Evolutionary conservation across 1,140 invertebrate genomes (phyloP).

Genomic region (Brachionus koreanus): DNA sequence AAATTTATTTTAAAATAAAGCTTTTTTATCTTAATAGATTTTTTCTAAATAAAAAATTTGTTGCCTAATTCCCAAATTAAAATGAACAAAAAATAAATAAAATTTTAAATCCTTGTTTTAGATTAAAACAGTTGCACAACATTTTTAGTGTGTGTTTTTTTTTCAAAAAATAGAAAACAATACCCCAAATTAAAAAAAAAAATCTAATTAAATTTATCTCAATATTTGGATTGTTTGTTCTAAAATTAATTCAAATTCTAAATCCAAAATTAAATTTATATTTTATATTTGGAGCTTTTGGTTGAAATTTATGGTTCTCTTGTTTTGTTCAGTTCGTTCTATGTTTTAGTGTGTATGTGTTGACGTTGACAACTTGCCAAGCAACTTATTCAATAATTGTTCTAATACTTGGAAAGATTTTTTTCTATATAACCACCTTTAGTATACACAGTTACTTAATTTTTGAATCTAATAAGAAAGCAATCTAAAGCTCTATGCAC

Average conservation of each 20-base stretch:
- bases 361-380: conserved; percentile 45
- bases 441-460: conserved; percentile 23
- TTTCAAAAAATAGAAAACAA: not conserved
- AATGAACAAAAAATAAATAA: not conserved
- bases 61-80: not conserved
- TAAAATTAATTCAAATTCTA: not conserved
- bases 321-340: conserved; percentile 19
- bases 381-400: conserved; percentile 41
- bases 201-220: no score
- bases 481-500: not conserved
- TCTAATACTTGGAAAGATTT: not conserved
- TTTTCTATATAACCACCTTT: conserved; percentile 5
- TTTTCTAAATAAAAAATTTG: not conserved
- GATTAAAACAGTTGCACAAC: not conserved
- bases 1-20: not conserved
- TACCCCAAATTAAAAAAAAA: no score
- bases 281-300: not conserved
- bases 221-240: not conserved
- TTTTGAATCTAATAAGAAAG: not conserved
- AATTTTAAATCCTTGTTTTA: no score
- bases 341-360: conserved; percentile 28
- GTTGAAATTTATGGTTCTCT: conserved; percentile 28
- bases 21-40: not conserved
- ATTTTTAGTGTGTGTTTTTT: not conserved
- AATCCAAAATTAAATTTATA: not conserved